Evolutionary conservation across 2,113 vertebrate species (phyloP).

Genomic region (Telmatochromis brachygnathus): DNA sequence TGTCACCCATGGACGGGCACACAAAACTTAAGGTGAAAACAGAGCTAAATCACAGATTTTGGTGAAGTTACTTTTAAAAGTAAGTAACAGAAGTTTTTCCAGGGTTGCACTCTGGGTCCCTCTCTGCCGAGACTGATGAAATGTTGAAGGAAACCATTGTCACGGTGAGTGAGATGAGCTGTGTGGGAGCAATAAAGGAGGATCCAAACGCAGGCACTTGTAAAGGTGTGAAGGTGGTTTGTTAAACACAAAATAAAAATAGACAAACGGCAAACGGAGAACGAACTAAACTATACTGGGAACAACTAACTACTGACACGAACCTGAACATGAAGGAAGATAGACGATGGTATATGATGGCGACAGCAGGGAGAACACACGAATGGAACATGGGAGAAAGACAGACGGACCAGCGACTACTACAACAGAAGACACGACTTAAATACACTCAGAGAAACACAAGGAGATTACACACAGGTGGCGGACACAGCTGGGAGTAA

Average conservation of each 20-base stretch:
- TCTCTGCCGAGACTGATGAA: neutral
- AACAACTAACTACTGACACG: neutral
- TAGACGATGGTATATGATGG: neutral
- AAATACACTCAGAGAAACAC: neutral
- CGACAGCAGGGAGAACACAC: rapidly evolving
- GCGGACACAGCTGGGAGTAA: neutral
- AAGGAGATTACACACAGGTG: neutral
- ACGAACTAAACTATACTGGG: neutral
- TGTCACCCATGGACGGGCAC: conserved; percentile 20
- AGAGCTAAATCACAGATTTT: neutral
- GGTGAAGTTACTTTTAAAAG: neutral
- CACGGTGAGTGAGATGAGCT: neutral
- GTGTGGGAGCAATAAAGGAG: neutral
- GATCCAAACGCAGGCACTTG: neutral
- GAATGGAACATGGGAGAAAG: rapidly evolving
- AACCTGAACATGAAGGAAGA: neutral
- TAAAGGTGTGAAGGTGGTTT: neutral
- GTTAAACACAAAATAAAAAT: neutral
- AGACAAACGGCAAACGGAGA: neutral
- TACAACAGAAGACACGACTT: neutral
- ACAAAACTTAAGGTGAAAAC: conserved; percentile 33
- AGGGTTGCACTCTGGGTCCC: neutral
- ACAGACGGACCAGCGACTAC: rapidly evolving
- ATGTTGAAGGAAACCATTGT: neutral
- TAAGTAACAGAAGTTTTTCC: neutral